Evolutionary conservation across 2,113 vertebrate species (phyloP).

Genomic region (Chamaea fasciata): DNA sequence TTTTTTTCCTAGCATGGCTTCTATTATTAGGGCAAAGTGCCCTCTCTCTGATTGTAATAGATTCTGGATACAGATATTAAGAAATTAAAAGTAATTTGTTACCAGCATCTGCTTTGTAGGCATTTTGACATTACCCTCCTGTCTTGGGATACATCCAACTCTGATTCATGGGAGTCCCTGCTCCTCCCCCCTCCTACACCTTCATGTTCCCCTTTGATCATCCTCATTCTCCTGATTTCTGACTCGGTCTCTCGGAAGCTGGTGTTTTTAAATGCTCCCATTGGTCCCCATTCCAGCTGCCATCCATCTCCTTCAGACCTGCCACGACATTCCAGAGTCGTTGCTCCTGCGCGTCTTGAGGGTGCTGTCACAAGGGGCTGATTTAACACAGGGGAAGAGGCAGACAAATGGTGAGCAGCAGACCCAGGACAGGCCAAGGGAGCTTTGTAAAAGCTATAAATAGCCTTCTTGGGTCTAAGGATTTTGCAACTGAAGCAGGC

Average conservation of each 20-base stretch:
- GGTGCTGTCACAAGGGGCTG: background rate
- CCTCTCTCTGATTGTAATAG: background rate
- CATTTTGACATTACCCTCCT: background rate
- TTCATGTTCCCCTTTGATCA: background rate
- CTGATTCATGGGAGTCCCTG: background rate
- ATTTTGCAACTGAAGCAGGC: background rate
- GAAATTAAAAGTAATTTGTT: background rate
- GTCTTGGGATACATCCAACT: background rate
- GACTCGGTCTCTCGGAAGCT: background rate
- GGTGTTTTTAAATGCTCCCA: background rate
- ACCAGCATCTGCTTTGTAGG: background rate
- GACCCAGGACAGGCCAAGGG: background rate
- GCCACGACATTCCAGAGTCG: background rate
- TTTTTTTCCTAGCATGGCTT: background rate
- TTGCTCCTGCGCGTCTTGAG: background rate
- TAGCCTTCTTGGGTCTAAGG: background rate
- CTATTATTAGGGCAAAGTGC: background rate
- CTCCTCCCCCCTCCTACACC: background rate
- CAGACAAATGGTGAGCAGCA: constrained; percentile 6
- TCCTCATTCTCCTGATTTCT: background rate
- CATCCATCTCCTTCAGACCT: background rate
- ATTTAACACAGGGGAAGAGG: background rate
- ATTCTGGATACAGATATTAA: background rate
- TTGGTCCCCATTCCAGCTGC: background rate
- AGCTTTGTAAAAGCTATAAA: constrained; percentile 5